Evolutionary conservation across 2,888 invertebrate species (phyloP).

Genomic region (Andrena fulva): DNA sequence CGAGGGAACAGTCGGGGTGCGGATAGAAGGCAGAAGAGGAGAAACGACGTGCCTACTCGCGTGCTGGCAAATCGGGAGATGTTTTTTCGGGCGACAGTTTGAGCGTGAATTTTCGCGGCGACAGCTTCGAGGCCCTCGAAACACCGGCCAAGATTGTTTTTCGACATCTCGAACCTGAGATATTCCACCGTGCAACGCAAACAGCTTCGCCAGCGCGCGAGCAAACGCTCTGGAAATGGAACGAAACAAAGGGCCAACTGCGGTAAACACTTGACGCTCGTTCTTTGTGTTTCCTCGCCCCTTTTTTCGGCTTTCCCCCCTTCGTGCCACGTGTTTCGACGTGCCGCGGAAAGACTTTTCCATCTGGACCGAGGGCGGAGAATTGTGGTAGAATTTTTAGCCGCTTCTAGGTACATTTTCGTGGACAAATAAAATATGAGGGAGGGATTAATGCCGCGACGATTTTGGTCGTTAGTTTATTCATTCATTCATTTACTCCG

Average conservation of each 20-base stretch:
- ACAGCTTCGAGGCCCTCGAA: slow-evolving; percentile 11
- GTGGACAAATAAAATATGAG: not conserved
- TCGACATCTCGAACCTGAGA: slow-evolving; percentile 45
- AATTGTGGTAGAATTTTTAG: not conserved
- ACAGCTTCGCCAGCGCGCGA: slow-evolving; percentile 41
- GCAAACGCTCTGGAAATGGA: slow-evolving; percentile 56
- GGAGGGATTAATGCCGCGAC: not conserved
- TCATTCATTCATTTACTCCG: not conserved
- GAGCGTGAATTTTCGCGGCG: slow-evolving; percentile 35
- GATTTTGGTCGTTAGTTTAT: not conserved
- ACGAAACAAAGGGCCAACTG: slow-evolving; percentile 51
- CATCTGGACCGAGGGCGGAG: not conserved
- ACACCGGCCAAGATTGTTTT: slow-evolving; percentile 57
- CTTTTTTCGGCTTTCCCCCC: not conserved
- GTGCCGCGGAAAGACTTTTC: not conserved
- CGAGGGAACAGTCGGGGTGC: slow-evolving; percentile 16
- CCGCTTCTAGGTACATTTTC: not conserved
- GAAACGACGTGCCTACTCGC: not conserved
- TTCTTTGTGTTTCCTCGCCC: not conserved
- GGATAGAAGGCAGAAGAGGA: not conserved
- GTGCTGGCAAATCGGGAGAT: slow-evolving; percentile 23
- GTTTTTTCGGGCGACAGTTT: slow-evolving; percentile 27
- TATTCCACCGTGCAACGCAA: slow-evolving; percentile 38
- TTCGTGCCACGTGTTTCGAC: not conserved
- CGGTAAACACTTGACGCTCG: slow-evolving; percentile 47